Evolutionary conservation across 2,113 vertebrate genomes (phyloP).

Genomic region (Machaerirhynchus nigripectus): DNA sequence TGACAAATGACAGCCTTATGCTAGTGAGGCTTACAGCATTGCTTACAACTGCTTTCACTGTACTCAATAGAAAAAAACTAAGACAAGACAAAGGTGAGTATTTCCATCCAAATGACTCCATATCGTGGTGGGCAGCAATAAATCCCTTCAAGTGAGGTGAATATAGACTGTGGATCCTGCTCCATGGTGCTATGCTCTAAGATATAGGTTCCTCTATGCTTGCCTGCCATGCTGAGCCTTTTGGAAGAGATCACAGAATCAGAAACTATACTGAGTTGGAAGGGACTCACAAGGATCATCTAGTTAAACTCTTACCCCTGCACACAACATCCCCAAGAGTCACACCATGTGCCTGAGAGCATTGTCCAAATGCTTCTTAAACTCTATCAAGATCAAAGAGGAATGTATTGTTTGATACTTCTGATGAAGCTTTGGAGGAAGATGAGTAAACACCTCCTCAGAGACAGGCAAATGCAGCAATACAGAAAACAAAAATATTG

Average conservation of each 20-base stretch:
- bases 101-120: neutral
- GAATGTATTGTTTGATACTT: neutral
- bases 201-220: neutral
- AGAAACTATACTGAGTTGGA: neutral
- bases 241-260: neutral
- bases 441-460: neutral
- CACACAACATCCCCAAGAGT: neutral
- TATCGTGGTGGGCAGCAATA: neutral
- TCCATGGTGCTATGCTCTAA: rapidly evolving
- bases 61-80: neutral
- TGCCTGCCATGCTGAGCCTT: neutral
- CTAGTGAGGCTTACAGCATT: neutral
- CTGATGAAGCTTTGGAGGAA: neutral
- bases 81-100: neutral
- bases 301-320: neutral
- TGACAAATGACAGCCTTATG: neutral
- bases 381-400: neutral
- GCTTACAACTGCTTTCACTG: neutral
- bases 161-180: neutral
- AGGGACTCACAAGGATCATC: neutral
- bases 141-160: neutral
- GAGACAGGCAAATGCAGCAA: neutral
- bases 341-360: neutral
- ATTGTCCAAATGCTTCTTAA: neutral
- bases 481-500: neutral